phyloP scores from a whole-genome alignment of 2,797 vertebrate genomes.

The Leucoraja ocellata region DNA sequence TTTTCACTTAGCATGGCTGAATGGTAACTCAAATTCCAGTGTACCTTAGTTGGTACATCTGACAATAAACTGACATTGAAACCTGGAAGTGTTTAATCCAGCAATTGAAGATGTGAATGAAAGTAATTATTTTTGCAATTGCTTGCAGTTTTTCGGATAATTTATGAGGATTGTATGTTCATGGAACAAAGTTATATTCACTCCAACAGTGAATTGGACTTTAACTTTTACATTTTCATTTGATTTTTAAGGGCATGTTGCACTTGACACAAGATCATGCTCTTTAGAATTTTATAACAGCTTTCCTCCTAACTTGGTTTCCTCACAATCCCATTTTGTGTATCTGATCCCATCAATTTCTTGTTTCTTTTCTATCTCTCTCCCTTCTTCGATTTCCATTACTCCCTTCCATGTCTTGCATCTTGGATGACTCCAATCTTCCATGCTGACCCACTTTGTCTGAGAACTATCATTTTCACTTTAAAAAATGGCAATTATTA shows the following conservation, averaged over 20 bases:
- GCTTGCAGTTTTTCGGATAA: not conserved
- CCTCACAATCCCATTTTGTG: not conserved
- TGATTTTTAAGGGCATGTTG: not conserved
- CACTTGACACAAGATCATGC: not conserved
- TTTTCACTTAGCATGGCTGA: no score
- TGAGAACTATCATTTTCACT: not conserved
- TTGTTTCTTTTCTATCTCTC: not conserved
- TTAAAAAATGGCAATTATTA: not conserved
- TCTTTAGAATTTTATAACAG: not conserved
- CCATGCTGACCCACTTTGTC: not conserved
- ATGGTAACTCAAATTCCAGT: no score
- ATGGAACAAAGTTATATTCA: not conserved
- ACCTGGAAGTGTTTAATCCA: not conserved
- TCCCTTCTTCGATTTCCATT: not conserved
- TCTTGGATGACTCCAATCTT: not conserved
- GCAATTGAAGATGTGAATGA: not conserved
- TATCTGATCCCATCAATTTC: not conserved
- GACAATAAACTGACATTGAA: no score
- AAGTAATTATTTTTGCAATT: not conserved
- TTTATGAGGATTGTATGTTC: not conserved
- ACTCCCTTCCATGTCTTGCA: not conserved
- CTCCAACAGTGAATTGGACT: not conserved
- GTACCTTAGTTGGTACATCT: no score
- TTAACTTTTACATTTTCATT: not conserved
- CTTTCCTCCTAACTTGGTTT: not conserved